Conservation (phyloP, 2,797 vertebrate genomes). For the Arnoldichthys spilopterus region DNA sequence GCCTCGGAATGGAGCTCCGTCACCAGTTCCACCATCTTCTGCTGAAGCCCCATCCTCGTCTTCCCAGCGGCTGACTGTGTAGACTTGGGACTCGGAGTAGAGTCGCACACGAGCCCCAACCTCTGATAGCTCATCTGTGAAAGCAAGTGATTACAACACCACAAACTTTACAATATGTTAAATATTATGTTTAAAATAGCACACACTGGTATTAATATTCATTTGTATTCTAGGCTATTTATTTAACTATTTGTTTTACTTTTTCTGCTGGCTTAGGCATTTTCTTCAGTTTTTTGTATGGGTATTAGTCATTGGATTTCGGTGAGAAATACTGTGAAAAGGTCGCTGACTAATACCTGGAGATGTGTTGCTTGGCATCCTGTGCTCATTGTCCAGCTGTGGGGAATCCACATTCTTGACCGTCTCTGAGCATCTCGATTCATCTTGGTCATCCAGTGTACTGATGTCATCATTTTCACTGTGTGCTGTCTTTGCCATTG, state of each 20-base stretch:
- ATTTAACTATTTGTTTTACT: no score
- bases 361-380: slow-evolving; percentile 7
- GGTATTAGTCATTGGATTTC: no score
- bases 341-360: slow-evolving; percentile 37
- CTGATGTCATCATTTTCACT: slow-evolving; percentile 19
- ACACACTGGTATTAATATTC: background rate
- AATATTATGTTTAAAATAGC: background rate
- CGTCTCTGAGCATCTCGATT: slow-evolving; percentile 41
- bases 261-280: background rate
- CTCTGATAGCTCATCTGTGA: slow-evolving; percentile 3
- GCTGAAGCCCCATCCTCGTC: slow-evolving; percentile 51
- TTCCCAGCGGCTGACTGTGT: slow-evolving; percentile 54
- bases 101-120: slow-evolving; percentile 57
- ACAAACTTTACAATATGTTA: background rate
- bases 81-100: slow-evolving; percentile 62
- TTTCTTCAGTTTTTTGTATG: no score
- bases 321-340: no score
- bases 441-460: slow-evolving; percentile 27
- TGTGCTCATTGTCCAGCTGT: slow-evolving; percentile 12
- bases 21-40: slow-evolving; percentile 53
- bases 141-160: background rate
- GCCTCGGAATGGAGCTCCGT: slow-evolving; percentile 71
- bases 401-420: slow-evolving; percentile 19
- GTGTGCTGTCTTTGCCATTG: slow-evolving; percentile 39
- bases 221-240: background rate